Evolutionary conservation across 2,797 vertebrate species (phyloP).

Genomic region (Acestrorhynchus altus): DNA sequence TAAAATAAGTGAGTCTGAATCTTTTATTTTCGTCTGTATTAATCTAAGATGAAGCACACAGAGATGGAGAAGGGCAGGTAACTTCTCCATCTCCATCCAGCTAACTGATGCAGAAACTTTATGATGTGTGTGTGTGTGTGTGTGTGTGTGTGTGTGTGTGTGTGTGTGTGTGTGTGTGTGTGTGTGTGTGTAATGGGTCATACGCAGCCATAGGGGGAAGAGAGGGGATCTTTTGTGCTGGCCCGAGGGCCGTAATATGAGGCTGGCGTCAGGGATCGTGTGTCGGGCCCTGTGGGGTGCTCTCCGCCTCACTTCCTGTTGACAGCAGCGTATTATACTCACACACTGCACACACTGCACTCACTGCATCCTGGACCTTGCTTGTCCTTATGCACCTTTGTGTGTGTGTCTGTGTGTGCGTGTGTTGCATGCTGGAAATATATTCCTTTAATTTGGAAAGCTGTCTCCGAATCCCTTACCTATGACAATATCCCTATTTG

Average conservation of each 20-base stretch:
- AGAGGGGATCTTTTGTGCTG: slow-evolving; percentile 26
- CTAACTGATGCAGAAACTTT: too few species aligned
- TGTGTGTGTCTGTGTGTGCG: too few species aligned
- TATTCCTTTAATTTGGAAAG: too few species aligned
- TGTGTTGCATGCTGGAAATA: too few species aligned
- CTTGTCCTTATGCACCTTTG: neutral
- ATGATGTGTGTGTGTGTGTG: too few species aligned
- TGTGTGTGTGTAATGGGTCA: slow-evolving; percentile 10
- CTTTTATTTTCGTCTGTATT: neutral
- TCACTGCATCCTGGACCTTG: neutral
- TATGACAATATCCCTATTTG: too few species aligned
- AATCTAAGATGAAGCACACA: neutral
- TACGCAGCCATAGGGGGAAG: neutral
- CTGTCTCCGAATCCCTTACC: too few species aligned
- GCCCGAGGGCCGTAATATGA: slow-evolving; percentile 38
- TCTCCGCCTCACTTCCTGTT: slow-evolving; percentile 47
- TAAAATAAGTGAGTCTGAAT: neutral
- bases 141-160: neutral
- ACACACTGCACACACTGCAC: slow-evolving; percentile 13
- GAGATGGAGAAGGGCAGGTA: neutral
- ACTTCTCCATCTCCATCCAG: neutral
- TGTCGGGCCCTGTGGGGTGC: slow-evolving; percentile 42
- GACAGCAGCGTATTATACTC: slow-evolving; percentile 47
- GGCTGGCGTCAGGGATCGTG: slow-evolving; percentile 50
- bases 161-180: slow-evolving; percentile 1